Evolutionary conservation across 1,140 invertebrate genomes (phyloP), one percentile per base, ranked within the genome.

Genomic region (Zaprionus gabonicus): DNA sequence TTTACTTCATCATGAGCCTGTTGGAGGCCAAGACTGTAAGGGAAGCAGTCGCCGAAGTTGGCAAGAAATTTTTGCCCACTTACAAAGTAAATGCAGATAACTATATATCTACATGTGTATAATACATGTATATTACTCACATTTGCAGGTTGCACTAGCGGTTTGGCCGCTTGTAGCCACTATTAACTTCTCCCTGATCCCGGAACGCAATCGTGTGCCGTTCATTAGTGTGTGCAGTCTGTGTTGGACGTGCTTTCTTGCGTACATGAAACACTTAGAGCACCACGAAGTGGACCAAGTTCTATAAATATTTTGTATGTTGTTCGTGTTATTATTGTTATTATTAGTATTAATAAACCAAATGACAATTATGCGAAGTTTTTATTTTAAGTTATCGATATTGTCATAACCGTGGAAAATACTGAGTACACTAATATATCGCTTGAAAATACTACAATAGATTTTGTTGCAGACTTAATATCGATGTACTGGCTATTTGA

Each of bases 101-200:
- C 44, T 44, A 9, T n/a, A n/a, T 13, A 69, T 59, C 38, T 51
- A 46, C 27, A 36, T 66, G 25, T 57, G 17, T 13, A 49, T 15
- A 20, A 25, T 17, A 41, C 10, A 34, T 10, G 4, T 27, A 27
- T 23, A 38, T 12, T 13, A 46, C 60, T 44, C 38, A 28, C 23
- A 51, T n/a, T 38, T 56, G 13, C 80, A 98, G 97, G 95, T 97
- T 75, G 97, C 95, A 27, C 93, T 96, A 41, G 96, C 95, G 59
- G 94, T 97, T 27, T 98, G 97, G 97, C 97, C 97, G n/a, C 79
- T 96, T 60, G 93, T 97, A 34, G 97, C 97, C 92, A 96, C 97
- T 36, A 93, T 97, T 3, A 98, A 98, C 84, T 97, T 97, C 78
- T 94, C 95, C 17, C 93, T 97, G 20, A 94, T 98, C 60, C 95